Percentiles rank a stretch among this genome's conserved stretches.
Evolutionary conservation across 2,888 invertebrate genomes (phyloP).

Genomic region (Geotrupes spiniger): DNA sequence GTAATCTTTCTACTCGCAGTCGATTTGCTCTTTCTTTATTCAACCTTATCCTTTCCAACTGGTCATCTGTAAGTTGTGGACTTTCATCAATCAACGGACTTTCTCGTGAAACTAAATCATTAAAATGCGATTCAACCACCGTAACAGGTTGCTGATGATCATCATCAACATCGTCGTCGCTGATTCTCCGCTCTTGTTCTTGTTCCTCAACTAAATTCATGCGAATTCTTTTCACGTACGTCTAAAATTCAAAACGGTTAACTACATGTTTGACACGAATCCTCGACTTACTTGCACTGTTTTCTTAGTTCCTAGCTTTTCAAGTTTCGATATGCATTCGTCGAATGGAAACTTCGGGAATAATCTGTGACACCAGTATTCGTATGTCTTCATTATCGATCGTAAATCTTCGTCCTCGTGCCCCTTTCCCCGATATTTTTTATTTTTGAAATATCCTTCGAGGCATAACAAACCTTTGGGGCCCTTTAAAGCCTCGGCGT

Average conservation of each 20-base stretch:
- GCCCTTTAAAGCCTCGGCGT: slow-evolving; percentile 70
- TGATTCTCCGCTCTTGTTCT: slow-evolving; percentile 45
- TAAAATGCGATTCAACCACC: slow-evolving; percentile 52
- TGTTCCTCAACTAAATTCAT: slow-evolving; percentile 58
- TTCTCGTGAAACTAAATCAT: slow-evolving; percentile 14
- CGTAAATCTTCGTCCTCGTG: slow-evolving; percentile 81
- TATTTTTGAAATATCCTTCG: slow-evolving; percentile 73
- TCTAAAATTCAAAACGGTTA: slow-evolving; percentile 47
- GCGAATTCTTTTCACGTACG: slow-evolving; percentile 64
- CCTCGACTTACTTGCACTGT: slow-evolving; percentile 67
- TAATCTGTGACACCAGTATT: slow-evolving; percentile 92
- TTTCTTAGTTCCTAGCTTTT: slow-evolving; percentile 79
- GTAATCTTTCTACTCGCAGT: slow-evolving; percentile 36
- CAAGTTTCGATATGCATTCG: slow-evolving; percentile 75
- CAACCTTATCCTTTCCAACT: slow-evolving; percentile 65
- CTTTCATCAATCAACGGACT: slow-evolving; percentile 3
- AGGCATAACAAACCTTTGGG: slow-evolving; percentile 79
- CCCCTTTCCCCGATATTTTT: slow-evolving; percentile 79
- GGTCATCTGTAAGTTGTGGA: slow-evolving; percentile 57
- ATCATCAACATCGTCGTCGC: slow-evolving; percentile 45
- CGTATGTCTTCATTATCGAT: slow-evolving; percentile 73
- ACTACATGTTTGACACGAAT: slow-evolving; percentile 7
- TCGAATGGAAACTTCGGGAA: slow-evolving; percentile 88
- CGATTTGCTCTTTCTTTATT: slow-evolving; percentile 47
- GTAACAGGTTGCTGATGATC: slow-evolving; percentile 49